Conservation (phyloP, 2,113 vertebrate genomes). For the Probosciger aterrimus region DNA sequence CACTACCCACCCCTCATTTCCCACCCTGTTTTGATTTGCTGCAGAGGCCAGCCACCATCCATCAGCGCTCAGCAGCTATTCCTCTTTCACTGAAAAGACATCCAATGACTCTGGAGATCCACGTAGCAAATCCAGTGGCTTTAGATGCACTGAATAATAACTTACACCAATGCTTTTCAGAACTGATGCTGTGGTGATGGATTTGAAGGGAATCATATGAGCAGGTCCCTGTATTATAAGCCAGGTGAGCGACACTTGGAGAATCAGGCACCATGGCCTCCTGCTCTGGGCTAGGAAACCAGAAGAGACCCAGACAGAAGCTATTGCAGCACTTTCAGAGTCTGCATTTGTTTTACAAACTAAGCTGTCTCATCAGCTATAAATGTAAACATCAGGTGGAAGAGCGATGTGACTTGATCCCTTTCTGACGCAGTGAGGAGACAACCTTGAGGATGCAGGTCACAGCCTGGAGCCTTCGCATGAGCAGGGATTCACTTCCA, state of each 20-base stretch:
- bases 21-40: background rate
- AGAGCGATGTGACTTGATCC: background rate
- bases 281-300: background rate
- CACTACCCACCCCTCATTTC: background rate
- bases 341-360: background rate
- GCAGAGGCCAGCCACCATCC: background rate
- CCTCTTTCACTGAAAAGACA: background rate
- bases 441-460: background rate
- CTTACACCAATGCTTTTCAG: background rate
- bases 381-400: background rate
- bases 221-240: background rate
- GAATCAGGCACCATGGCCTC: accelerated
- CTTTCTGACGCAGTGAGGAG: background rate
- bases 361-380: background rate
- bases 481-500: background rate
- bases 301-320: background rate
- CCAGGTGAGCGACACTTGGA: background rate
- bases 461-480: background rate
- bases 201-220: background rate
- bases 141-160: background rate
- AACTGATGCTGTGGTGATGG: background rate
- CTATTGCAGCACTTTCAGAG: background rate
- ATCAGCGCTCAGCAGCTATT: background rate
- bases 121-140: background rate
- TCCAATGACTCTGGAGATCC: background rate